A percentile compares a stretch with the other conserved stretches of the same genome.
These are phyloP conservation scores for Heteropelma amictum DNA, from an alignment of 2,888 invertebrate genomes.

Conservation along the genomic window DNA sequence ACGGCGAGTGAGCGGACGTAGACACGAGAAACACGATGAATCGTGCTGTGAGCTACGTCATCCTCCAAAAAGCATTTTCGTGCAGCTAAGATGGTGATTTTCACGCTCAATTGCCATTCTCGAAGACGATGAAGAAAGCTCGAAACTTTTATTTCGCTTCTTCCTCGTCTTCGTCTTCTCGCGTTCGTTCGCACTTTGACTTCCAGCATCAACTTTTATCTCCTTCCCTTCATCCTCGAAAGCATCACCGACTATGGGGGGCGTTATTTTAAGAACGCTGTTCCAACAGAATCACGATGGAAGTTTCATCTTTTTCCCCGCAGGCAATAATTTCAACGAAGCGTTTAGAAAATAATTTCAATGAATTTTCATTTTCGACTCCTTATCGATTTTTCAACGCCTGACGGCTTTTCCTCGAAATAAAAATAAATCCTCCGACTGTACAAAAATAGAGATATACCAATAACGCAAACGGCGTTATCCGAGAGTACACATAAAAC, in stretches of 20 bases:
- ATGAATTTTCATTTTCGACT: no score
- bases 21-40: slow-evolving; percentile 43
- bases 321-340: no score
- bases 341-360: no score
- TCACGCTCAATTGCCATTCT: slow-evolving; percentile 5
- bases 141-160: slow-evolving; percentile 1
- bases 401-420: no score
- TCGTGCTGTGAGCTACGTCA: slow-evolving; percentile 18
- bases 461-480: no score
- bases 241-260: slow-evolving; percentile 1
- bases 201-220: slow-evolving; percentile 21
- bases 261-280: slow-evolving; percentile 47
- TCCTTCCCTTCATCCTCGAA: background rate
- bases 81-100: slow-evolving; percentile 5
- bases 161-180: background rate
- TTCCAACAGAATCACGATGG: slow-evolving; percentile 12
- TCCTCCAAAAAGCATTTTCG: slow-evolving; percentile 14
- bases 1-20: slow-evolving; percentile 39
- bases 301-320: slow-evolving; percentile 3
- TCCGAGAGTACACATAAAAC: no score
- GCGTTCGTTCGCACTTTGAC: no score
- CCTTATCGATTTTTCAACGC: no score
- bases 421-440: no score
- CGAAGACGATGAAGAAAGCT: no score
- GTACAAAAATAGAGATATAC: no score